Evolutionary conservation across 2,113 vertebrate genomes (phyloP), one percentile per base, ranked within the genome.

Genomic region (Misgurnus mizolepis): DNA sequence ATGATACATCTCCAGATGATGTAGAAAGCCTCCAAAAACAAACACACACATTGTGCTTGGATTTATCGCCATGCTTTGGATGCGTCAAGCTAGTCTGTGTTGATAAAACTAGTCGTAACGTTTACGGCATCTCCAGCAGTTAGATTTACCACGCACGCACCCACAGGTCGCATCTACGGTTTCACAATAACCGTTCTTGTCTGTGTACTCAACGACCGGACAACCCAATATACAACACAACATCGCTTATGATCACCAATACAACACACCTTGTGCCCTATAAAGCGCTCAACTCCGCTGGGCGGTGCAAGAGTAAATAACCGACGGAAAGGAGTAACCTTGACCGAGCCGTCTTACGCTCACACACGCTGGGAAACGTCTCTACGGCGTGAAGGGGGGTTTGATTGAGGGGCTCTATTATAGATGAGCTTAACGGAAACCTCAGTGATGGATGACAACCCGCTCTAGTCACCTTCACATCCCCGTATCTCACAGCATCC

Each of bases 381-480:
- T 76, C 64, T 76, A 76, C 78, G 14, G 94, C 92, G 93, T 95
- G 92, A 95, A 96, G 91, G 94, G 93, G 95, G 95, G 95, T 94
- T 47, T 98, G 97, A 99, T 98, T 97, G 97, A 98, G 96, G 94
- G 95, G 94, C 94, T 95, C 96, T 95, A 99, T 98, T 98, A 98
- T 94, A 94, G 95, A 97, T 97, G 94, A 98, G 96, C 96, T 96
- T 97, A 97, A 97, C 96, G 96, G 95, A 97, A 97, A 95, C 95
- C 92, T 89, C 90, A 91, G 93, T 99, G 97, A 99, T 99, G 97
- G 97, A 98, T 98, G 96, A 95, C 95, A 91, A 85, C 86, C 85
- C 82, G 87, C 88, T 93, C 90, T 94, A 97, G 96, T 98, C 97
- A 99, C 97, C 97, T 98, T 99, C 96, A 96, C 91, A 93, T 58